Evolutionary conservation across 2,888 invertebrate genomes (phyloP).

Genomic region (Cyclophora albipunctata): DNA sequence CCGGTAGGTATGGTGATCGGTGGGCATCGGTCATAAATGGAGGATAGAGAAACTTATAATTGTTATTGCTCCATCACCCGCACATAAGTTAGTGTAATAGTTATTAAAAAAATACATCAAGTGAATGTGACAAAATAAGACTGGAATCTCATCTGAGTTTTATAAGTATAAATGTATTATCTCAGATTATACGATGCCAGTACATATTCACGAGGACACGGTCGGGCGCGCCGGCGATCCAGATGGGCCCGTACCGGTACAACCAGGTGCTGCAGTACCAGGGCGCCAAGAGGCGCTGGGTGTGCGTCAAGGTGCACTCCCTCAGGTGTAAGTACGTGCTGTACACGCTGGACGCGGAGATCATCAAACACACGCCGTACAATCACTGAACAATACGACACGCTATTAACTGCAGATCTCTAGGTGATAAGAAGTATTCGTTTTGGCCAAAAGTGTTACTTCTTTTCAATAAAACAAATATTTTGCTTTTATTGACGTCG

Average conservation of each 20-base stretch:
- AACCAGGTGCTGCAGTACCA: constrained; percentile 38
- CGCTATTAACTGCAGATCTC: too few species aligned
- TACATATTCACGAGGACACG: constrained; percentile 1
- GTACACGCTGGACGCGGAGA: neutral
- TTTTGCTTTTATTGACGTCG: too few species aligned
- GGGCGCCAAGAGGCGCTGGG: constrained; percentile 37
- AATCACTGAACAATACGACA: neutral
- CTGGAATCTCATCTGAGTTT: too few species aligned
- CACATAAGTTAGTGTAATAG: too few species aligned
- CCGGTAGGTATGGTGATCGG: constrained; percentile 23
- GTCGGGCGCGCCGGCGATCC: constrained; percentile 35
- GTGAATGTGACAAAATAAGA: too few species aligned
- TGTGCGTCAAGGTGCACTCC: constrained; percentile 38
- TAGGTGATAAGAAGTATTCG: too few species aligned
- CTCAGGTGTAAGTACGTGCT: constrained; percentile 21
- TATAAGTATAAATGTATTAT: too few species aligned
- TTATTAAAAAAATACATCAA: too few species aligned
- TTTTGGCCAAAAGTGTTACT: too few species aligned
- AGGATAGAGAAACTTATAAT: constrained; percentile 10
- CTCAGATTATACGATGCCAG: too few species aligned
- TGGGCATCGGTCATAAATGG: constrained; percentile 40
- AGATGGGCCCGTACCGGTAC: constrained; percentile 37
- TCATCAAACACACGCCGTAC: neutral
- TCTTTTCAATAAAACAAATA: too few species aligned
- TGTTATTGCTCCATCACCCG: neutral